phyloP scores from a whole-genome alignment of 1,140 invertebrate genomes.

The Brachionus asplanchnoidis region DNA sequence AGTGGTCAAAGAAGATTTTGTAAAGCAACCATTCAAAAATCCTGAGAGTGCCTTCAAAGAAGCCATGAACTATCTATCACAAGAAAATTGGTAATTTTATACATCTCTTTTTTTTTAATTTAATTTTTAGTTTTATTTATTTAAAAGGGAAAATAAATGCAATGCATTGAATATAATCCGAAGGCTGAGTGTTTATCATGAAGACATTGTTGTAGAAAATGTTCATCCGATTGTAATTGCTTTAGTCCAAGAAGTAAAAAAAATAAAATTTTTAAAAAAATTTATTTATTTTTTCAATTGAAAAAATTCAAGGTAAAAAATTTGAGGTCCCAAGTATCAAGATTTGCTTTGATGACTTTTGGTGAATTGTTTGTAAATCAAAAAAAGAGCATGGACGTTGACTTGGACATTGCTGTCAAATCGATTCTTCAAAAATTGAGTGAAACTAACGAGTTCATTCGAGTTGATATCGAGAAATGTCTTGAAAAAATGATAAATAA shows the following conservation, averaged over 20 bases:
- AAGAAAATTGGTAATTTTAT: conserved; percentile 66
- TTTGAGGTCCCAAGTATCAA: conserved; percentile 79
- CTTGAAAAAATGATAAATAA: conserved; percentile 72
- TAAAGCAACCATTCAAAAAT: conserved; percentile 59
- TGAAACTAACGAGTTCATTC: conserved; percentile 84
- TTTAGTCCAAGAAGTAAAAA: conserved; percentile 67
- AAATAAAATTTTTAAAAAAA: neutral
- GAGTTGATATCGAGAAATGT: conserved; percentile 76
- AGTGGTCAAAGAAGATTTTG: conserved; percentile 47
- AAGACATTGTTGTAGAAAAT: conserved; percentile 62
- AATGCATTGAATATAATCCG: conserved; percentile 70
- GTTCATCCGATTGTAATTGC: conserved; percentile 66
- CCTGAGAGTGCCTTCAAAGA: conserved; percentile 64
- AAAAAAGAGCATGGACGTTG: conserved; percentile 70
- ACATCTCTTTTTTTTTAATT: conserved; percentile 37
- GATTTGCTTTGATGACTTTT: conserved; percentile 73
- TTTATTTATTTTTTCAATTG: neutral
- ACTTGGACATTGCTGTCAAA: conserved; percentile 75
- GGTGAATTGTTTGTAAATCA: conserved; percentile 69
- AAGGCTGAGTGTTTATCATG: conserved; percentile 67
- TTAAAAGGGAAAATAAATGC: conserved; percentile 70
- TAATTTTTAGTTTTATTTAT: conserved; percentile 42
- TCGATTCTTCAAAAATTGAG: conserved; percentile 77
- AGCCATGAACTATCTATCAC: conserved; percentile 65
- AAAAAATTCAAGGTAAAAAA: conserved; percentile 59